Evolutionary conservation across 2,888 invertebrate genomes (phyloP), one percentile per base, ranked within the genome.

Genomic region (Tachystola acroxantha): DNA sequence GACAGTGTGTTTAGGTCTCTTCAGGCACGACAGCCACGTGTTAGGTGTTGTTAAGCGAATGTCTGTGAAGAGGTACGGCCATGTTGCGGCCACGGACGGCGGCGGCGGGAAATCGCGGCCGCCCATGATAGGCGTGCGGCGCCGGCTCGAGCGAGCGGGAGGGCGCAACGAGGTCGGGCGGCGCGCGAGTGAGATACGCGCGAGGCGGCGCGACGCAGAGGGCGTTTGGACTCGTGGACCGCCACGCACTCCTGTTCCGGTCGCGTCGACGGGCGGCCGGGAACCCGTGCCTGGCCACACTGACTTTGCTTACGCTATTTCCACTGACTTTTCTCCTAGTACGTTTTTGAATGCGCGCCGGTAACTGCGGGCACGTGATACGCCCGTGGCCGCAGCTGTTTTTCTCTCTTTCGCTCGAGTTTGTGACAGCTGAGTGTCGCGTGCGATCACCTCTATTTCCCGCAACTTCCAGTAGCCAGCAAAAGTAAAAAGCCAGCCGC

Each of bases 161-260:
- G 55, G 60, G 65, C 45, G 54, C 47, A 53, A 75, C 52, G 57
- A 42, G 44, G 40, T 25, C 32, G 39, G 43, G 37, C 44, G 55
- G 43, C 41, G 79, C 45, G 59, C 45, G 73, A 82, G 67, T 43
- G 77, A 72, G 81, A 80, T 53, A 57, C 55, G 48, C 46, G 73
- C 73, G 88, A 88, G 89, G 88, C 89, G 88, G 88, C 88, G 88
- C 85, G 85, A 77, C 78, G 82, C 82, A 71, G 86, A 87, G 86
- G 86, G 87, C 87, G 88, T 84, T 61, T 69, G 82, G 82, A 72
- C 82, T 69, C 68, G 65, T 74, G 64, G 65, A 56, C 75, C 73
- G 84, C 76, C 78, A 82, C 80, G 77, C 84, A 84, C 85, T 80
- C 79, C 78, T 73, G 78, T 77, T 80, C 84, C 85, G 88, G 82